phyloP scores from a whole-genome alignment of 2,113 vertebrate species.

The Equus quagga region DNA sequence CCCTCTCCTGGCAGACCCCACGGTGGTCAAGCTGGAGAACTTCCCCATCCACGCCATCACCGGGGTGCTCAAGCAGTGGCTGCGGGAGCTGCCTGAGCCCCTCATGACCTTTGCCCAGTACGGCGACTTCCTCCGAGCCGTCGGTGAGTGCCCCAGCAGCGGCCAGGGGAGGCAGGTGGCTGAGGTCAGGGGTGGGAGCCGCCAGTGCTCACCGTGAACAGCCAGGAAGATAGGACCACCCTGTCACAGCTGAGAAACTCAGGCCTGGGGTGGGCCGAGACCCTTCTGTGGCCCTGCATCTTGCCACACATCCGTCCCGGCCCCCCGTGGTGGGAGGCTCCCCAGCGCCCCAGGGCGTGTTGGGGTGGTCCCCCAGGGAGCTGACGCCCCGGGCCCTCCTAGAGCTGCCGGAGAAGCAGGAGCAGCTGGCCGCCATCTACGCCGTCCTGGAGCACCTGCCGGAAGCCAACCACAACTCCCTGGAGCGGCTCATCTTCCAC shows the following conservation, averaged over 20 bases:
- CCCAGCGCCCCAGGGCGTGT: neutral
- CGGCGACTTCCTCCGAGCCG: slow-evolving; percentile 94
- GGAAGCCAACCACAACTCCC: slow-evolving; percentile 90
- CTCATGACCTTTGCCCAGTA: slow-evolving; percentile 97
- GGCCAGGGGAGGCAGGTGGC: accelerated
- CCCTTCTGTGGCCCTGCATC: neutral
- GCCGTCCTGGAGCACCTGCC: slow-evolving; percentile 95
- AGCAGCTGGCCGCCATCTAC: slow-evolving; percentile 95
- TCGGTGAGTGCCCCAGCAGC: slow-evolving; percentile 89
- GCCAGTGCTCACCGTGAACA: accelerated
- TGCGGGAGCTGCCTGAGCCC: slow-evolving; percentile 96
- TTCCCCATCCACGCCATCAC: slow-evolving; percentile 98
- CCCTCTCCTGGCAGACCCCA: slow-evolving; percentile 87
- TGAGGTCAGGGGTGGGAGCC: accelerated
- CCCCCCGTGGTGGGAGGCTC: accelerated
- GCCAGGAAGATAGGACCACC: neutral
- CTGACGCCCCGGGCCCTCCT: neutral
- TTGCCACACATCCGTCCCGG: neutral
- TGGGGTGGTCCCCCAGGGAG: accelerated
- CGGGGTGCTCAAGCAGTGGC: slow-evolving; percentile 97
- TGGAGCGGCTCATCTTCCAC: slow-evolving; percentile 97
- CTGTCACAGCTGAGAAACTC: neutral
- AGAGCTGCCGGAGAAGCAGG: slow-evolving; percentile 97
- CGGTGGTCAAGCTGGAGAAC: slow-evolving; percentile 92
- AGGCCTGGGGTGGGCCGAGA: neutral